Conservation (phyloP, 2,113 vertebrate genomes). For the Axis porcinus region DNA sequence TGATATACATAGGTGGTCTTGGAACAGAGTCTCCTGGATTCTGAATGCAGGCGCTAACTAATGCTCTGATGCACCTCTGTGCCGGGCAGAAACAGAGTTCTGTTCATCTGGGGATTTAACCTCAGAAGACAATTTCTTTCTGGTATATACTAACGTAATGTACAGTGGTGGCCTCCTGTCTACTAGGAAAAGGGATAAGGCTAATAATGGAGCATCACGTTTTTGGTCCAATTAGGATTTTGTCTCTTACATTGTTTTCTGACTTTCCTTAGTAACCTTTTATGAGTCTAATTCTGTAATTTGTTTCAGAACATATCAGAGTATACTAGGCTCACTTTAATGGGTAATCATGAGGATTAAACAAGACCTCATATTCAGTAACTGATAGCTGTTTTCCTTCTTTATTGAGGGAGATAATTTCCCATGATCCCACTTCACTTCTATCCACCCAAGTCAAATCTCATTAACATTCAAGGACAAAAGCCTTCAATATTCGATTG, state of each 20-base stretch:
- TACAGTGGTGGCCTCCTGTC: not conserved
- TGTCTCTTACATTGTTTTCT: not conserved
- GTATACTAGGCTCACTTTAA: not conserved
- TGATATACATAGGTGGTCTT: too few species aligned
- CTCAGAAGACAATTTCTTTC: not conserved
- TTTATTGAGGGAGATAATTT: not conserved
- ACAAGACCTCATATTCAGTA: not conserved
- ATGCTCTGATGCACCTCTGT: not conserved
- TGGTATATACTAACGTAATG: not conserved
- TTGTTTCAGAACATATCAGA: not conserved
- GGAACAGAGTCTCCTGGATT: not conserved
- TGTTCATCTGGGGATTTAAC: not conserved
- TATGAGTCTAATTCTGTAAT: not conserved
- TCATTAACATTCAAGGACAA: not conserved
- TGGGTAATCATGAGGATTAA: not conserved
- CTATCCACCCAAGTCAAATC: not conserved
- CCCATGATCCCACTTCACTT: not conserved
- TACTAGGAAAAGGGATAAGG: not conserved
- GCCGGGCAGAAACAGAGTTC: not conserved
- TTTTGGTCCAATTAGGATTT: not conserved
- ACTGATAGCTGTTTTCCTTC: not conserved
- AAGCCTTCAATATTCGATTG: not conserved
- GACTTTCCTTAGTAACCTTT: not conserved
- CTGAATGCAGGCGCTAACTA: not conserved
- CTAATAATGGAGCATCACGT: not conserved